Percentiles rank a stretch among this genome's conserved stretches.
Evolutionary conservation across 2,888 invertebrate species (phyloP).

Genomic region (Idaea aversata): DNA sequence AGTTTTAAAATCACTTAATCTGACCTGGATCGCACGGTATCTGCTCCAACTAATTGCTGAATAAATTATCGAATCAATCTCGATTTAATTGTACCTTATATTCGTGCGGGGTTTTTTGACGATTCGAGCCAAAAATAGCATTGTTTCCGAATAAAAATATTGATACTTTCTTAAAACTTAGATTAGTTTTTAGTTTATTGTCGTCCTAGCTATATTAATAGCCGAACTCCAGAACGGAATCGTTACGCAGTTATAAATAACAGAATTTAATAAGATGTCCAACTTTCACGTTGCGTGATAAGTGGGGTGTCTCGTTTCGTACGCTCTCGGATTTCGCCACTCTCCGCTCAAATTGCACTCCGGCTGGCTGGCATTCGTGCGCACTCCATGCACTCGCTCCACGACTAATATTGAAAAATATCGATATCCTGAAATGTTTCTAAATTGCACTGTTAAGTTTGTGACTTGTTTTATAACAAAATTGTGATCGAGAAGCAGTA

Average conservation of each 20-base stretch:
- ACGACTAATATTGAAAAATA: slow-evolving; percentile 39
- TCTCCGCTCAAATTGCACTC: slow-evolving; percentile 66
- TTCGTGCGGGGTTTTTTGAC: neutral
- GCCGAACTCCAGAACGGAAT: slow-evolving; percentile 33
- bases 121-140: neutral
- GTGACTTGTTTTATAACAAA: slow-evolving; percentile 15
- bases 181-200: slow-evolving; percentile 18
- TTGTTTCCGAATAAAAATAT: neutral
- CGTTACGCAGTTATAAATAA: slow-evolving; percentile 59
- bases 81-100: slow-evolving; percentile 55
- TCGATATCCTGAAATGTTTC: slow-evolving; percentile 17
- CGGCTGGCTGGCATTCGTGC: slow-evolving; percentile 43
- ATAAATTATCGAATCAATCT: slow-evolving; percentile 61
- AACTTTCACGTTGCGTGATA: slow-evolving; percentile 71
- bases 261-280: slow-evolving; percentile 67
- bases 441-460: slow-evolving; percentile 16
- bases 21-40: slow-evolving; percentile 72
- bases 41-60: slow-evolving; percentile 72
- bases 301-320: slow-evolving; percentile 74
- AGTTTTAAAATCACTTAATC: slow-evolving; percentile 77
- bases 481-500: neutral
- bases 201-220: slow-evolving; percentile 24
- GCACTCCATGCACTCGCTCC: slow-evolving; percentile 48
- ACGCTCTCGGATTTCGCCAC: slow-evolving; percentile 71
- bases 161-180: slow-evolving; percentile 17